These are phyloP conservation scores for Drepanosiphum platanoidis DNA, from an alignment of 2,888 invertebrate genomes.

Conservation along the genomic window DNA sequence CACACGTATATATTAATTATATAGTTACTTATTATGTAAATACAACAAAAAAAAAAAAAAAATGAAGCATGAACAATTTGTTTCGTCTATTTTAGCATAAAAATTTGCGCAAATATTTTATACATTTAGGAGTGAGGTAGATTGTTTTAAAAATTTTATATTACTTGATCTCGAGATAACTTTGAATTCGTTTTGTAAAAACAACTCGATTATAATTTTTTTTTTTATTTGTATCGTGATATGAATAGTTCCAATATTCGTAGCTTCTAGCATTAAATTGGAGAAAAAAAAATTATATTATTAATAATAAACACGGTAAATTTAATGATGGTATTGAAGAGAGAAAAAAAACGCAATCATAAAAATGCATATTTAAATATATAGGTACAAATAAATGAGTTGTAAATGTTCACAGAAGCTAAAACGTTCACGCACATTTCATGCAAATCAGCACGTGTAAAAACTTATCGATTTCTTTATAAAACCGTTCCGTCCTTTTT, in stretches of 20 bases:
- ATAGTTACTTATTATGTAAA: too few relatives aligned
- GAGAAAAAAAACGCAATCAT: background rate
- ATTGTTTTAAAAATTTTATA: too few relatives aligned
- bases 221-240: background rate
- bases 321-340: slow-evolving; percentile 4
- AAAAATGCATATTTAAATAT: slow-evolving; percentile 10
- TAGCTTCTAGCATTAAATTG: slow-evolving; percentile 7
- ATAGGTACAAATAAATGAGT: slow-evolving; percentile 30
- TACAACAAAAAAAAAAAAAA: too few relatives aligned
- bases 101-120: too few relatives aligned
- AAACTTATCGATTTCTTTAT: slow-evolving; percentile 11
- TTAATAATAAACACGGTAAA: background rate
- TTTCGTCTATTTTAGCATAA: too few relatives aligned
- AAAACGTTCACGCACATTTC: slow-evolving; percentile 52
- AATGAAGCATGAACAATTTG: too few relatives aligned
- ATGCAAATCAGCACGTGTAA: slow-evolving; percentile 51
- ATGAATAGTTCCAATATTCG: background rate
- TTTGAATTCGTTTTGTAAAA: too few relatives aligned
- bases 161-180: too few relatives aligned
- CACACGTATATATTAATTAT: too few relatives aligned
- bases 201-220: background rate
- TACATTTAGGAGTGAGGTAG: too few relatives aligned
- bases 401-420: slow-evolving; percentile 34
- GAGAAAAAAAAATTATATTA: slow-evolving; percentile 1
- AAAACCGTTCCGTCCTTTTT: background rate